A percentile compares a stretch with the other conserved stretches of the same genome.
These are phyloP conservation scores for Aegithalos caudatus DNA, from an alignment of 2,113 vertebrate genomes.

Conservation along the genomic window DNA sequence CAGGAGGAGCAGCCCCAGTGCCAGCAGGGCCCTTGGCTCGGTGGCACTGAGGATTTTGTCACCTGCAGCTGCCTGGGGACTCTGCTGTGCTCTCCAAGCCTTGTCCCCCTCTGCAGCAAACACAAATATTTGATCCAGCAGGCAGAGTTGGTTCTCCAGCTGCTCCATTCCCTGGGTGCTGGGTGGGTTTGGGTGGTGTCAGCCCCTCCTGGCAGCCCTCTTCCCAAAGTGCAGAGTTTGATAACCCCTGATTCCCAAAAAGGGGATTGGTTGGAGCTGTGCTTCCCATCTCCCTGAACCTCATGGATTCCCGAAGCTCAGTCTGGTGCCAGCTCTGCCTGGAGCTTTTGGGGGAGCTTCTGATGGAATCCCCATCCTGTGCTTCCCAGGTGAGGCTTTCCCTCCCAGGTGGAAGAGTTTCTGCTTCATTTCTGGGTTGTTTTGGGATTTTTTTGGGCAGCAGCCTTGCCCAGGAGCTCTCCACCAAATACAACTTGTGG, in stretches of 20 bases:
- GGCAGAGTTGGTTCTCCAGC: not conserved
- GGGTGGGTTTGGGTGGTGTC: not conserved
- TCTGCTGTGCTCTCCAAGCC: not conserved
- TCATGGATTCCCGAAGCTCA: not conserved
- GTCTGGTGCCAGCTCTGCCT: not conserved
- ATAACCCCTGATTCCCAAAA: not conserved
- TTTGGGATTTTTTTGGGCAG: not conserved
- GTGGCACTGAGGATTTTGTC: not conserved
- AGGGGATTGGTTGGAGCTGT: not conserved
- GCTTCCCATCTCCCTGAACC: not conserved
- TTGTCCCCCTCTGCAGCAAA: not conserved
- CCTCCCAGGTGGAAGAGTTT: not conserved
- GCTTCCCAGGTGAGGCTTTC: not conserved
- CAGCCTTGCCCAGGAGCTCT: not conserved
- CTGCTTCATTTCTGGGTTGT: not conserved
- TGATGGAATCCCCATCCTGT: not conserved
- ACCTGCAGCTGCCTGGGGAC: not conserved
- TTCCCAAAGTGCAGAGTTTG: not conserved
- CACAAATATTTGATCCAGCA: not conserved
- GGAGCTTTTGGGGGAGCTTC: not conserved
- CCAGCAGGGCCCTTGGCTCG: not conserved
- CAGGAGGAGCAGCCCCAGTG: not conserved
- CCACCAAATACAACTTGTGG: not conserved
- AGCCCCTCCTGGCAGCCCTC: not conserved
- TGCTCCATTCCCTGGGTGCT: not conserved